These are phyloP conservation scores for Magallana nippona DNA, from an alignment of 2,888 invertebrate genomes.

Conservation along the genomic window DNA sequence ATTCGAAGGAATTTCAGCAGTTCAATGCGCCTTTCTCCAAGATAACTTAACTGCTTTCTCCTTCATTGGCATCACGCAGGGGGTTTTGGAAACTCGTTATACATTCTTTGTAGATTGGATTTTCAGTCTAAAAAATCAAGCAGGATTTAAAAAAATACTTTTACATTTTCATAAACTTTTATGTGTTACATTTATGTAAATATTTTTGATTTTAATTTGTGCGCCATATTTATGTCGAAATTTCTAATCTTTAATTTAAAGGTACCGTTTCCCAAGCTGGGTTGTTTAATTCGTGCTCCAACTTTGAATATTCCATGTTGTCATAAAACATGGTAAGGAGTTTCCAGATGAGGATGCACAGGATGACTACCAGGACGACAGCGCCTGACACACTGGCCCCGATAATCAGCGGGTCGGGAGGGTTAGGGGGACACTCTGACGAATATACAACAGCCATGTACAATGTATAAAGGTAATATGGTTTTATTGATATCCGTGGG, in stretches of 20 bases:
- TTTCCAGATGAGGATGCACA: slow-evolving; percentile 70
- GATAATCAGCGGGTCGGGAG: slow-evolving; percentile 59
- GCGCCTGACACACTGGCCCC: slow-evolving; percentile 65
- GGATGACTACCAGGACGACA: slow-evolving; percentile 65
- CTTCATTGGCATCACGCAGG: neutral
- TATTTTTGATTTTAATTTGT: neutral
- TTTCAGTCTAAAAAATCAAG: neutral
- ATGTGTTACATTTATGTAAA: no score
- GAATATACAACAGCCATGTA: no score
- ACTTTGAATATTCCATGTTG: slow-evolving; percentile 66
- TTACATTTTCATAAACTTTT: no score
- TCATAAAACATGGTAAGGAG: slow-evolving; percentile 67
- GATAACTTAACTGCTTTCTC: neutral
- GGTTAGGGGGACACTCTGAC: slow-evolving; percentile 58
- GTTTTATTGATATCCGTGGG: no score
- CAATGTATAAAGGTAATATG: no score
- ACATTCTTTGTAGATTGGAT: neutral
- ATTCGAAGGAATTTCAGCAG: no score
- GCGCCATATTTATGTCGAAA: neutral
- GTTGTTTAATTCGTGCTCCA: slow-evolving; percentile 65
- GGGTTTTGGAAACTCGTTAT: neutral
- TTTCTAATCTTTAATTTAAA: neutral
- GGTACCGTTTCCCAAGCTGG: slow-evolving; percentile 69
- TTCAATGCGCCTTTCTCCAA: no score
- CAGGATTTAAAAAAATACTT: no score